phyloP scores from a whole-genome alignment of 2,888 invertebrate species.

The Ptychoptera contaminata region DNA sequence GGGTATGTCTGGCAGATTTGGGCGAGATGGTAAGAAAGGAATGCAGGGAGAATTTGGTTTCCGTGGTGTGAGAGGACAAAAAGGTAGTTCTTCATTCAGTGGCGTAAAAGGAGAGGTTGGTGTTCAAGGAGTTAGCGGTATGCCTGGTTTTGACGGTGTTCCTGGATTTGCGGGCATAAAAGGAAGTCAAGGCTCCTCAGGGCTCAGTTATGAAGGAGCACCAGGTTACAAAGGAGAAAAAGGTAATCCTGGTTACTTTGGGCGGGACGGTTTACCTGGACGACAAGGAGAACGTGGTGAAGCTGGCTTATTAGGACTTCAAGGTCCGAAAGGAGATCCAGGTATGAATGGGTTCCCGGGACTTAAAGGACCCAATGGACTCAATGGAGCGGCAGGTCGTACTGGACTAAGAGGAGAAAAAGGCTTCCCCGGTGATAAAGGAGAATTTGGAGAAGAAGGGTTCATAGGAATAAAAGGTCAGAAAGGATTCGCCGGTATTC shows the following conservation, averaged over 20 bases:
- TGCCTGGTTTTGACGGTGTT: conserved; percentile 22
- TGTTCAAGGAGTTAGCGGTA: conserved; percentile 32
- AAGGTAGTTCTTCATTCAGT: conserved; percentile 44
- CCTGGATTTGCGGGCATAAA: conserved; percentile 34
- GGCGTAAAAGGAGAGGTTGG: conserved; percentile 47
- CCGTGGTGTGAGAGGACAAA: conserved; percentile 18
- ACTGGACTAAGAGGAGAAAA: conserved; percentile 11
- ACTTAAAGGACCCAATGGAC: conserved; percentile 35
- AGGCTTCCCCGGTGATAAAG: conserved; percentile 18
- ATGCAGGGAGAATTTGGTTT: conserved; percentile 29
- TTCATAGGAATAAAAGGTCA: conserved; percentile 27
- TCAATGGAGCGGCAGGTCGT: conserved; percentile 24
- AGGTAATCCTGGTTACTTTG: conserved; percentile 42
- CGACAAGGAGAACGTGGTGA: conserved; percentile 29
- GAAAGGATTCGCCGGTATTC: conserved; percentile 36
- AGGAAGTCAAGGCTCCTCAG: conserved; percentile 43
- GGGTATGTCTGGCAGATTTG: conserved; percentile 15
- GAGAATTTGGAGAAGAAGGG: conserved; percentile 23
- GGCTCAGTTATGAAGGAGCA: conserved; percentile 28
- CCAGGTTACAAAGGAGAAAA: conserved; percentile 41
- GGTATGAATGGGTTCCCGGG: conserved; percentile 33
- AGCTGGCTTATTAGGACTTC: conserved; percentile 36
- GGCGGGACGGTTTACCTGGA: conserved; percentile 35
- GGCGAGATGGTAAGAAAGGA: conserved; percentile 23
- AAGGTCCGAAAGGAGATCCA: conserved; percentile 37